phyloP scores from a whole-genome alignment of 2,113 vertebrate genomes.

The Rhabdomys dilectus region DNA sequence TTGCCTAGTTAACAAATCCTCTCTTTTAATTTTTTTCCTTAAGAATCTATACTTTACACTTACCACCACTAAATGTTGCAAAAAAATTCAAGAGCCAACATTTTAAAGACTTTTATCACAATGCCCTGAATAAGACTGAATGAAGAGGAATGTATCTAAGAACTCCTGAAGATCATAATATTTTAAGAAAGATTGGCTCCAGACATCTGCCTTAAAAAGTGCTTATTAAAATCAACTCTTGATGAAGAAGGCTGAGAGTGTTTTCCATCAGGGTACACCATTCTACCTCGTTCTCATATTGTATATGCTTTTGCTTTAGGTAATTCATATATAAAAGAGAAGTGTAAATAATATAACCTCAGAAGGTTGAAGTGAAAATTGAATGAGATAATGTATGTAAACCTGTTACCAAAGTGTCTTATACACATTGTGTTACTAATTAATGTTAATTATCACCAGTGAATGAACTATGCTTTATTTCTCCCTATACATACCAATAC shows the following conservation, averaged over 20 bases:
- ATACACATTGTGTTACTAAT: not conserved
- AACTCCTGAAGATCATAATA: not conserved
- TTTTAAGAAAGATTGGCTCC: not conserved
- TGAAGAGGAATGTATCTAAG: not conserved
- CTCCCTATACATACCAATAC: not conserved
- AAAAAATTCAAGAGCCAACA: conserved; percentile 1
- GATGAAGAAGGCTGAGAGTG: not conserved
- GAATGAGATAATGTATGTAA: not conserved
- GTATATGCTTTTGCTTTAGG: not conserved
- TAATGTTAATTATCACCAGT: conserved; percentile 29
- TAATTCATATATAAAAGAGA: not conserved
- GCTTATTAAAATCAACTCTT: not conserved
- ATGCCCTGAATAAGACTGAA: not conserved
- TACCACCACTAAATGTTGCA: not conserved
- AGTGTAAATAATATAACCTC: not conserved
- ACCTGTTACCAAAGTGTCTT: conserved; percentile 7
- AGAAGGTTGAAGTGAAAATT: not conserved
- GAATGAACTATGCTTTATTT: not conserved
- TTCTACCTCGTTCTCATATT: not conserved
- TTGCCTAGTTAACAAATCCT: not conserved
- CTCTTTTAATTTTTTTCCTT: not conserved
- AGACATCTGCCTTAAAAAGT: not conserved
- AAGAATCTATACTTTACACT: not conserved
- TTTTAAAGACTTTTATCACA: conserved; percentile 17
- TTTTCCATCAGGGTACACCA: not conserved